Percentiles rank a stretch among this genome's conserved stretches.
Evolutionary conservation across 2,888 invertebrate species (phyloP).

Genomic region (Amblyteles armatorius): DNA sequence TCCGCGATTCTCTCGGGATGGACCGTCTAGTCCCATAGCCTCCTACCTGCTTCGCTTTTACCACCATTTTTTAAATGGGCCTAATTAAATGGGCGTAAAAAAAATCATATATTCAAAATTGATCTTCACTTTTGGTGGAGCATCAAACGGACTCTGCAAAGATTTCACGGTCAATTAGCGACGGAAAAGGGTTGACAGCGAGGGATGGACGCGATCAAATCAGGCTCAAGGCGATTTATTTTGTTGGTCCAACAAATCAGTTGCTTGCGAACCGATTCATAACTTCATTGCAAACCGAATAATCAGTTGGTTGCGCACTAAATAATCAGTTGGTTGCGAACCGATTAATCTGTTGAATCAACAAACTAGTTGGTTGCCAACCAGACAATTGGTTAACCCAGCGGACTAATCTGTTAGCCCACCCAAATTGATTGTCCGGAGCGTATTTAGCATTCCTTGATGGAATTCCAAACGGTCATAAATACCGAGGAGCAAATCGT

Average conservation of each 20-base stretch:
- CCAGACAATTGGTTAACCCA: no score
- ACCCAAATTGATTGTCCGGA: no score
- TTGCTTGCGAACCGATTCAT: no score
- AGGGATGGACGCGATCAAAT: neutral
- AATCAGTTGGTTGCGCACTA: no score
- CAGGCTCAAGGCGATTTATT: neutral
- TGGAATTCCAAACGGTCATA: constrained; percentile 28
- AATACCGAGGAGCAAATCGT: constrained; percentile 72
- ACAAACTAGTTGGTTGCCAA: no score
- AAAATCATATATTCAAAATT: neutral
- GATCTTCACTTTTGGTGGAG: neutral
- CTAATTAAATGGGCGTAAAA: neutral
- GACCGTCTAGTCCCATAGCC: neutral
- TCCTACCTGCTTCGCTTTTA: neutral
- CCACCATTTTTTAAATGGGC: neutral
- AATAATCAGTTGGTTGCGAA: no score
- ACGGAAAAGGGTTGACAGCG: neutral
- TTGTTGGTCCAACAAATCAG: neutral
- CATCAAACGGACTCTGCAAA: neutral
- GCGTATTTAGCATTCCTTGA: neutral
- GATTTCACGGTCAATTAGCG: neutral
- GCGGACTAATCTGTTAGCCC: no score
- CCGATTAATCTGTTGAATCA: no score
- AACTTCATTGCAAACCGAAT: no score
- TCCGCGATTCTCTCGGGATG: constrained; percentile 18